Percentiles rank a stretch among this genome's conserved stretches.
phyloP scores from a whole-genome alignment of 2,113 vertebrate species.

The Periophthalmus modestus region DNA sequence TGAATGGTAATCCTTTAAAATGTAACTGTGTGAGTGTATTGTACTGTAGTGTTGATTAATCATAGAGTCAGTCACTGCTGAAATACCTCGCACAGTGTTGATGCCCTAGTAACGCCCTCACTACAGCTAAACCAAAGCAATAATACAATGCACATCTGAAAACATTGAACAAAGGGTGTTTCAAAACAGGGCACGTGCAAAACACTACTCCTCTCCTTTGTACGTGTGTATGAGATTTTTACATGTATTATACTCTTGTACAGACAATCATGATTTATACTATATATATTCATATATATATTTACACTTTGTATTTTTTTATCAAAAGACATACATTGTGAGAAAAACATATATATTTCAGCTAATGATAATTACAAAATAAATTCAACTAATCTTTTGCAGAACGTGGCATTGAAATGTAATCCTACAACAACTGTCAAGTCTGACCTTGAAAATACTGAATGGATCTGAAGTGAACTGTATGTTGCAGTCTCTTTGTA shows the following conservation, averaged over 20 bases:
- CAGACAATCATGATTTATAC: constrained; percentile 38
- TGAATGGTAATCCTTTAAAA: background rate
- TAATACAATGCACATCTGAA: constrained; percentile 17
- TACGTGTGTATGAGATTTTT: constrained; percentile 40
- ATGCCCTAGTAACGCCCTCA: background rate
- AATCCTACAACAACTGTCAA: background rate
- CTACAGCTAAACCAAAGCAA: constrained; percentile 19
- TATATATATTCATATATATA: constrained; percentile 26
- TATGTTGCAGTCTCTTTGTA: background rate
- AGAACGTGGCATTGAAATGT: constrained; percentile 19
- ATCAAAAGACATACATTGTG: constrained; percentile 21
- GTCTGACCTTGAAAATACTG: constrained; percentile 2
- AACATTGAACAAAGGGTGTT: constrained; percentile 25
- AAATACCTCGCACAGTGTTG: constrained; percentile 36
- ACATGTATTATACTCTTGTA: constrained; percentile 54
- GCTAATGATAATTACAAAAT: constrained; percentile 16
- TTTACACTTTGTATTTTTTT: constrained; percentile 40
- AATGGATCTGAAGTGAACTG: constrained; percentile 15
- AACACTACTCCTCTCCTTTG: constrained; percentile 42
- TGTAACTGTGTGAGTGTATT: background rate
- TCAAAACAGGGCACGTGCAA: constrained; percentile 18
- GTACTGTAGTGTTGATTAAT: background rate
- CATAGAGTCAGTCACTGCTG: constrained; percentile 17
- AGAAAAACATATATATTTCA: constrained; percentile 27
- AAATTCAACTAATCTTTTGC: constrained; percentile 31